Evolutionary conservation across 2,888 invertebrate genomes (phyloP).

Genomic region (Machimus atricapillus): DNA sequence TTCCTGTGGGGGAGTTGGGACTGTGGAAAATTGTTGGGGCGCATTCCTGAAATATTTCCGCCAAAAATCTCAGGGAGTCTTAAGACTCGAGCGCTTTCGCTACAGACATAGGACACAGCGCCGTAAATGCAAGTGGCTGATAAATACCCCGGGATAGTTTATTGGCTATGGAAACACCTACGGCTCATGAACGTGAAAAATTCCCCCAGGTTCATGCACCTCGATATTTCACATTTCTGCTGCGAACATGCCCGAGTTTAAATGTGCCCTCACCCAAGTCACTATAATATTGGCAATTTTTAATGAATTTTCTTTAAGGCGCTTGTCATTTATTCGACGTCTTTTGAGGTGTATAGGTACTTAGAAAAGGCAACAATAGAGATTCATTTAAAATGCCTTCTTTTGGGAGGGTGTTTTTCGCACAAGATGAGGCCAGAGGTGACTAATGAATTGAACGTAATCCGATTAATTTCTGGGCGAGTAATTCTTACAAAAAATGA

Average conservation of each 20-base stretch:
- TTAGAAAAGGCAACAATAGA: background rate
- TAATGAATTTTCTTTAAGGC: background rate
- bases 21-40: background rate
- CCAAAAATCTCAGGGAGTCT: conserved; percentile 18
- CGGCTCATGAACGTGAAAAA: background rate
- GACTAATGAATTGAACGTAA: conserved; percentile 27
- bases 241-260: background rate
- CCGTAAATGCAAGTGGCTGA: background rate
- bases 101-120: background rate
- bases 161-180: background rate
- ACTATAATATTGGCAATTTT: background rate
- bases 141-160: conserved; percentile 9
- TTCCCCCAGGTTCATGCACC: background rate
- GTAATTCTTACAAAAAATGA: background rate
- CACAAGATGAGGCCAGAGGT: background rate
- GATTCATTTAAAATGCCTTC: background rate
- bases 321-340: background rate
- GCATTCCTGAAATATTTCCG: conserved; percentile 28
- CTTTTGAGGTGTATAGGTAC: background rate
- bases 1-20: background rate
- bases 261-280: background rate
- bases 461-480: conserved; percentile 12
- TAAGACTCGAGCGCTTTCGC: background rate
- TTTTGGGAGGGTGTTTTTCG: background rate
- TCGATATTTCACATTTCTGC: conserved; percentile 7